phyloP scores from a whole-genome alignment of 2,797 vertebrate species.

The Microcaecilia unicolor region DNA sequence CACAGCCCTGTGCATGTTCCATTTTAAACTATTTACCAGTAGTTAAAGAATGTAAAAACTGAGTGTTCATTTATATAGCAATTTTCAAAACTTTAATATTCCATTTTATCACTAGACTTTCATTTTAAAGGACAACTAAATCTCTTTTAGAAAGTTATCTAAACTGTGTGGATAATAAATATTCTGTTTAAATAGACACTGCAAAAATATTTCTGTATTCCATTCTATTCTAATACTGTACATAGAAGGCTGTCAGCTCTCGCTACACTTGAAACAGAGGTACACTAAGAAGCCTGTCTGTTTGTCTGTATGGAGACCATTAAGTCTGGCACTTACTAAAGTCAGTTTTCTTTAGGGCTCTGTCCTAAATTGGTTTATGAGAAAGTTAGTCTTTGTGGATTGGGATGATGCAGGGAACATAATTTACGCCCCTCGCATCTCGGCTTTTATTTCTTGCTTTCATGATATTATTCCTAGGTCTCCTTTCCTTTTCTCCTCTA shows the following conservation, averaged over 20 bases:
- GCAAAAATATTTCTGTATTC: constrained; percentile 62
- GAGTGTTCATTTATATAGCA: not conserved
- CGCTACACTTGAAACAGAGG: constrained; percentile 51
- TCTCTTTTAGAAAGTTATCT: constrained; percentile 35
- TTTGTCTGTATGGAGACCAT: constrained; percentile 9
- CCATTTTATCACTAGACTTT: constrained; percentile 22
- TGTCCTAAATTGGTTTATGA: too few species aligned
- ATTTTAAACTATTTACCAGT: constrained; percentile 21
- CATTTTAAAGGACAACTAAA: constrained; percentile 36
- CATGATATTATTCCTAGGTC: too few species aligned
- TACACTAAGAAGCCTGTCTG: constrained; percentile 5
- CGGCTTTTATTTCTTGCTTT: too few species aligned
- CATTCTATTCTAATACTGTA: constrained; percentile 58
- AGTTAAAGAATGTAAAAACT: constrained; percentile 19
- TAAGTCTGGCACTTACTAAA: constrained; percentile 53
- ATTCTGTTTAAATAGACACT: constrained; percentile 42
- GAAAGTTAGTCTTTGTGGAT: too few species aligned
- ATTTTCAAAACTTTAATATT: constrained; percentile 29
- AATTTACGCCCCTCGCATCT: too few species aligned
- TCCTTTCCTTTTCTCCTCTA: too few species aligned
- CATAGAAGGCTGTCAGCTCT: constrained; percentile 56
- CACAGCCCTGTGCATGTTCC: constrained; percentile 14
- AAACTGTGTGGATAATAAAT: constrained; percentile 27
- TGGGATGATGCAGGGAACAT: too few species aligned
- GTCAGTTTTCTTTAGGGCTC: constrained; percentile 30